Evolutionary conservation across 2,113 vertebrate species (phyloP).

Genomic region (Mus spicilegus): DNA sequence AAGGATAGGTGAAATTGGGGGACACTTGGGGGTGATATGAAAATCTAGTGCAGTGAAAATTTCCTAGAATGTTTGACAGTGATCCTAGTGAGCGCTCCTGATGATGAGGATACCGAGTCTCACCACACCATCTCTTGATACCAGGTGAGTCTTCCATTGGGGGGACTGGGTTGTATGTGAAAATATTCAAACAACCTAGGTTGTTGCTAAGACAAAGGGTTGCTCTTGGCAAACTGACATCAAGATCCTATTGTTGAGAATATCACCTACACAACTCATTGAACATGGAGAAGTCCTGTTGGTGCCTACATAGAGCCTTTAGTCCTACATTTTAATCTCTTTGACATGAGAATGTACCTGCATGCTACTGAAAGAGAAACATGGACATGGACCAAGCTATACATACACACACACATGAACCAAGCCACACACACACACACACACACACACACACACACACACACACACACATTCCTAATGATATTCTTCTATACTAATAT

Average conservation of each 20-base stretch:
- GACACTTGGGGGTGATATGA: neutral
- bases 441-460: no score
- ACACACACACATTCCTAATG: no score
- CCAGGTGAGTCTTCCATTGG: neutral
- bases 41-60: neutral
- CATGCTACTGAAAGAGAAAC: neutral
- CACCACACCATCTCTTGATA: neutral
- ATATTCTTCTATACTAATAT: no score
- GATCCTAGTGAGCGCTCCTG: neutral
- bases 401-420: no score
- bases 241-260: neutral
- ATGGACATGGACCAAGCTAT: neutral
- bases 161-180: neutral
- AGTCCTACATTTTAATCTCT: neutral
- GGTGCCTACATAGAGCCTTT: neutral
- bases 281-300: neutral
- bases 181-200: neutral
- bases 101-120: neutral
- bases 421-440: no score
- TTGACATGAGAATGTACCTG: neutral
- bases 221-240: neutral
- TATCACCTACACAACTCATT: neutral
- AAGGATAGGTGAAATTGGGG: neutral
- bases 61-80: neutral
- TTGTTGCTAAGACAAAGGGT: neutral